A percentile compares a stretch with the other conserved stretches of the same genome.
These are phyloP conservation scores for Tetrao urogallus DNA, from an alignment of 2,113 vertebrate genomes.

Conservation along the genomic window DNA sequence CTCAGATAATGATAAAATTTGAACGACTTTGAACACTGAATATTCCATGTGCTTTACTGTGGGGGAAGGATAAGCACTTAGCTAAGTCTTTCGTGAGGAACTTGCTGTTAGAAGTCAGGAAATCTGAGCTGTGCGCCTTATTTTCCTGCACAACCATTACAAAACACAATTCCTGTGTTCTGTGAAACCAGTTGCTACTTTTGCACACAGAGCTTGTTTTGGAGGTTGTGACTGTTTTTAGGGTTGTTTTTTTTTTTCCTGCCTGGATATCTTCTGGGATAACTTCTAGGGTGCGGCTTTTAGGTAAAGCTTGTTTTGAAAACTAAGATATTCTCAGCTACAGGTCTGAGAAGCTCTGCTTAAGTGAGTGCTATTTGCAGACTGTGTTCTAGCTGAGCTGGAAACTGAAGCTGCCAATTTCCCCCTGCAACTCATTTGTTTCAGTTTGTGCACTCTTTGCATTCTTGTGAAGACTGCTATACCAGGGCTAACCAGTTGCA, in stretches of 20 bases:
- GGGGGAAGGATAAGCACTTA: background rate
- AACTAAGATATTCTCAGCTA: background rate
- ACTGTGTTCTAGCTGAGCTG: background rate
- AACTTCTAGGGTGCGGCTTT: background rate
- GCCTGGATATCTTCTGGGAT: background rate
- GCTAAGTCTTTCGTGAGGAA: background rate
- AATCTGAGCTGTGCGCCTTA: background rate
- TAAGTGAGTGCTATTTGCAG: background rate
- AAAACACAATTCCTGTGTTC: background rate
- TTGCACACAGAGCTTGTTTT: background rate
- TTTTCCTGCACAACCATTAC: background rate
- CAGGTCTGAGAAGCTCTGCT: accelerated
- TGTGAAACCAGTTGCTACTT: background rate
- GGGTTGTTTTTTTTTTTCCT: background rate
- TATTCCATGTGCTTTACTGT: accelerated
- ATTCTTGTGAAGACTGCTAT: background rate
- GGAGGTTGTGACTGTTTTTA: background rate
- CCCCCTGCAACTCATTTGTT: background rate
- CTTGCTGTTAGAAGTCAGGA: background rate
- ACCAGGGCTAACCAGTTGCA: background rate
- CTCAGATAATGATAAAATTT: background rate
- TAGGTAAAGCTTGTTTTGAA: background rate
- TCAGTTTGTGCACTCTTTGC: background rate
- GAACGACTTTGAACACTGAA: background rate
- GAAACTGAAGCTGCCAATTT: background rate